These are phyloP conservation scores for Sebastes umbrosus DNA, from an alignment of 2,797 vertebrate genomes.

Conservation along the genomic window DNA sequence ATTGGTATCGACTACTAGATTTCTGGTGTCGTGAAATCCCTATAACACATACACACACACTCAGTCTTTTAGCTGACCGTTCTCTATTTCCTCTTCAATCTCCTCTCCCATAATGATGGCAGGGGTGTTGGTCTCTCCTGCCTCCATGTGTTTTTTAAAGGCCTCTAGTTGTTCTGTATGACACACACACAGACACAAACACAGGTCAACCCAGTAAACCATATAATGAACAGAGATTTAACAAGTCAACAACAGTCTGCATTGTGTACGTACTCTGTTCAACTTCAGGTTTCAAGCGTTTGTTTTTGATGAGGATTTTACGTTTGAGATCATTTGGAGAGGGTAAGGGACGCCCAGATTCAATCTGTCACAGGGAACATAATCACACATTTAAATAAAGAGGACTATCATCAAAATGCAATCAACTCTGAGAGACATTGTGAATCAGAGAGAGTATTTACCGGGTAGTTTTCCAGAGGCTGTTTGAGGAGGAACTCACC, in stretches of 20 bases:
- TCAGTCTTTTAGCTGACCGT: conserved; percentile 70
- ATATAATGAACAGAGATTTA: neutral
- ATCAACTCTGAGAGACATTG: neutral
- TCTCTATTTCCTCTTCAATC: conserved; percentile 94
- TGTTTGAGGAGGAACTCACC: conserved; percentile 95
- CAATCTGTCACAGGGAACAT: conserved; percentile 81
- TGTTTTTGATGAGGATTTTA: conserved; percentile 99
- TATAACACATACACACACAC: neutral
- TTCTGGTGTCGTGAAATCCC: too few relatives aligned
- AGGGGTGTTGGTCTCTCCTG: conserved; percentile 92
- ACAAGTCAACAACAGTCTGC: neutral
- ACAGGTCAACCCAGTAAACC: neutral
- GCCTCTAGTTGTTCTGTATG: conserved; percentile 94
- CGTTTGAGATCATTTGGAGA: conserved; percentile 95
- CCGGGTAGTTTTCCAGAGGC: conserved; percentile 90
- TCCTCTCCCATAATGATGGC: conserved; percentile 95
- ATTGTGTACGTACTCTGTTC: conserved; percentile 91
- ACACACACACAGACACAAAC: conserved; percentile 10
- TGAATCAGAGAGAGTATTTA: conserved; percentile 62
- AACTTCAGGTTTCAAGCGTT: conserved; percentile 96
- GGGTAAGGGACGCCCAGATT: conserved; percentile 88
- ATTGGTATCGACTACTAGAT: too few relatives aligned
- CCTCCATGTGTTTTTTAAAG: conserved; percentile 98
- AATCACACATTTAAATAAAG: neutral
- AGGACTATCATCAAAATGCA: neutral